Percentiles rank a stretch among this genome's conserved stretches.
Evolutionary conservation across 2,797 vertebrate species (phyloP).

Genomic region (Apodemus agrarius): DNA sequence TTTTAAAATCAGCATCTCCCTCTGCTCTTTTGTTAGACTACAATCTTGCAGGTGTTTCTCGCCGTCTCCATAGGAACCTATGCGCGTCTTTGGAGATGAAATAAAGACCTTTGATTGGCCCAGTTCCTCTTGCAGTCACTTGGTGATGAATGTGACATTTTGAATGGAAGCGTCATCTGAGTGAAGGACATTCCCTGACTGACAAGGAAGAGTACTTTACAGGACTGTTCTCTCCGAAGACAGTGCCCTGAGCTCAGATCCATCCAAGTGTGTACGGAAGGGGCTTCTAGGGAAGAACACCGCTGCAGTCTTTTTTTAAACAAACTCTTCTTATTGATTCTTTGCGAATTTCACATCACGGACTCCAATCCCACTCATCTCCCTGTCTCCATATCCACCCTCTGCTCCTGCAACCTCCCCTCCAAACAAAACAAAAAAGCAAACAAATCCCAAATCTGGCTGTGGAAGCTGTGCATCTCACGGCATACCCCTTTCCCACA

Average conservation of each 20-base stretch:
- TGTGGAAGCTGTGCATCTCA: not conserved
- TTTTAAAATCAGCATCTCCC: constrained; percentile 71
- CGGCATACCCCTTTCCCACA: not conserved
- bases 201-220: not conserved
- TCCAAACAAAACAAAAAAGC: not conserved
- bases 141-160: constrained; percentile 59
- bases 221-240: not conserved
- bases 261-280: constrained; percentile 28
- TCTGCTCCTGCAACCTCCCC: not conserved
- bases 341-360: not conserved
- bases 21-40: constrained; percentile 75
- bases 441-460: not conserved
- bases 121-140: constrained; percentile 51
- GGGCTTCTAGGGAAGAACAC: not conserved
- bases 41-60: constrained; percentile 76
- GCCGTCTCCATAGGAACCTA: constrained; percentile 65
- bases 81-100: constrained; percentile 51
- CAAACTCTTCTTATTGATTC: not conserved
- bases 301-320: not conserved
- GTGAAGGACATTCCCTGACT: constrained; percentile 40
- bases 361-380: not conserved
- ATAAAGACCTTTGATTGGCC: constrained; percentile 60
- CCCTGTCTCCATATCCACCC: not conserved
- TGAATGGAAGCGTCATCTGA: not conserved
- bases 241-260: not conserved